These are phyloP conservation scores for Antennarius striatus DNA, from an alignment of 2,113 vertebrate species.

Conservation along the genomic window DNA sequence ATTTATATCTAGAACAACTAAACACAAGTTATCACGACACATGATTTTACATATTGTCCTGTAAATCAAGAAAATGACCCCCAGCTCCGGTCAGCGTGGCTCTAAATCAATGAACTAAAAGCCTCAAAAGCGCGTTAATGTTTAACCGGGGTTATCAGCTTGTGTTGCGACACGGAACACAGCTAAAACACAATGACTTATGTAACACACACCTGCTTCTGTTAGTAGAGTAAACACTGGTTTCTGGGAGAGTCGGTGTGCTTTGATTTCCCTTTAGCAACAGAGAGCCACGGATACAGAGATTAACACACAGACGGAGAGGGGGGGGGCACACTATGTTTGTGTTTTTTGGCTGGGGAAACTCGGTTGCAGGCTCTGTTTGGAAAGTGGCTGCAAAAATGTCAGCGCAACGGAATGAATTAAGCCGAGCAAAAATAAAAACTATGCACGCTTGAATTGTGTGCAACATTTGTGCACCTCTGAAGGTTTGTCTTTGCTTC, in stretches of 20 bases:
- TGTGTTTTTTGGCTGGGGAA: slow-evolving; percentile 37
- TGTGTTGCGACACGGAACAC: slow-evolving; percentile 27
- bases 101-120: slow-evolving; percentile 24
- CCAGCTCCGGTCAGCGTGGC: neutral
- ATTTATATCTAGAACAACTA: too few relatives aligned
- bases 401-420: slow-evolving; percentile 20
- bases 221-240: slow-evolving; percentile 64
- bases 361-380: slow-evolving; percentile 37
- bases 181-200: slow-evolving; percentile 39
- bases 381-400: slow-evolving; percentile 11
- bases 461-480: neutral
- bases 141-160: slow-evolving; percentile 59
- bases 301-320: neutral
- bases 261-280: slow-evolving; percentile 64
- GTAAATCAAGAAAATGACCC: neutral
- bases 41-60: too few relatives aligned
- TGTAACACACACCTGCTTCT: slow-evolving; percentile 65
- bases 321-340: slow-evolving; percentile 13
- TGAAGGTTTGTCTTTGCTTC: neutral
- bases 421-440: neutral
- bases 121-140: slow-evolving; percentile 33
- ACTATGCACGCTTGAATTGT: neutral
- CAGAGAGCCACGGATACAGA: slow-evolving; percentile 12
- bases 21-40: too few relatives aligned
- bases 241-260: slow-evolving; percentile 56